Percentiles rank a stretch among this genome's conserved stretches.
Evolutionary conservation across 2,797 vertebrate species (phyloP).

Genomic region (Anguilla obscura): DNA sequence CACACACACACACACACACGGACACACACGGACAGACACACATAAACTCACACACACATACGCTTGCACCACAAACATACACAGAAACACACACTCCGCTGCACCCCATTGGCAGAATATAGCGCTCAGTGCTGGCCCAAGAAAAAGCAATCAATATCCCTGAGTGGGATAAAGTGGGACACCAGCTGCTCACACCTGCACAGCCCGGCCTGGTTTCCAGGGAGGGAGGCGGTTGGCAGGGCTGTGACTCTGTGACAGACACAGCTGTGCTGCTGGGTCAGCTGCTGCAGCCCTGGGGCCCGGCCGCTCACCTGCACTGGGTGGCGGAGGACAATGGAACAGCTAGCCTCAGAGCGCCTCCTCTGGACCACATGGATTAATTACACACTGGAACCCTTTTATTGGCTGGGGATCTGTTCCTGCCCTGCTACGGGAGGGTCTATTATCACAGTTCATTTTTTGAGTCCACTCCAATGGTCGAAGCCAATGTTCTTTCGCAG

Average conservation of each 20-base stretch:
- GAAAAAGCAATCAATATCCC: constrained; percentile 32
- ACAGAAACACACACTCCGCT: neutral
- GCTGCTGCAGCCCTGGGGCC: neutral
- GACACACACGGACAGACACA: neutral
- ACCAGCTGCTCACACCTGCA: constrained; percentile 28
- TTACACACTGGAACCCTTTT: neutral
- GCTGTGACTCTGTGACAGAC: neutral
- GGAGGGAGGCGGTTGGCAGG: neutral
- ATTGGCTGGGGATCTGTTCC: neutral
- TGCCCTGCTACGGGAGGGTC: neutral
- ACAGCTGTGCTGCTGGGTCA: neutral
- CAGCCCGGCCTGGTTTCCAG: neutral
- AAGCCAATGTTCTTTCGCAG: neutral
- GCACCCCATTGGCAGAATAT: neutral
- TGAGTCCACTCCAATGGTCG: neutral
- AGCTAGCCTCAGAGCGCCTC: neutral
- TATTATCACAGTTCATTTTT: neutral
- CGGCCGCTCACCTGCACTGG: neutral
- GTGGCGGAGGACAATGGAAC: neutral
- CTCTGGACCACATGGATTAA: neutral
- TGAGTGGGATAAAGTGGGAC: constrained; percentile 25
- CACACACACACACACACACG: constrained; percentile 27
- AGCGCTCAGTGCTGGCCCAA: neutral
- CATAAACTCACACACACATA: neutral
- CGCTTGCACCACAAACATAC: neutral